These are phyloP conservation scores for Dynastes hyllus DNA, from an alignment of 2,888 invertebrate genomes.

Conservation along the genomic window DNA sequence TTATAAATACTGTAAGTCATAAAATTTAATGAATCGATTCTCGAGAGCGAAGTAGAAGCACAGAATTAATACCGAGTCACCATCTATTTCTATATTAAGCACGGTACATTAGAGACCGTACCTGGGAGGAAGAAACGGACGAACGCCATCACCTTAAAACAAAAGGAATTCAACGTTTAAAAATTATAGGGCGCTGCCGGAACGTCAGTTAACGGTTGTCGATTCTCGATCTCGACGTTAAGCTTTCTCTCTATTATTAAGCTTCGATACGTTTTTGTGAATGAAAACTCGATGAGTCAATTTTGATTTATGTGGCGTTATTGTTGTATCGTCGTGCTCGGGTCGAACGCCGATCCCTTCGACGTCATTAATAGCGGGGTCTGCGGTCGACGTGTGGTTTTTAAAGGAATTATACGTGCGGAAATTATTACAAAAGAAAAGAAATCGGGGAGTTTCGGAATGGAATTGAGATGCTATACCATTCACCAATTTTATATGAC, in stretches of 20 bases:
- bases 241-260: constrained; percentile 42
- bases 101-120: constrained; percentile 39
- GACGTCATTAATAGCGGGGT: constrained; percentile 11
- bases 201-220: constrained; percentile 34
- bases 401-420: background rate
- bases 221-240: constrained; percentile 17
- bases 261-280: constrained; percentile 28
- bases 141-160: constrained; percentile 13
- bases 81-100: constrained; percentile 24
- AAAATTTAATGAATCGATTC: constrained; percentile 39
- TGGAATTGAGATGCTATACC: background rate
- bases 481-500: background rate
- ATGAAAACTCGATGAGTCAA: constrained; percentile 21
- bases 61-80: constrained; percentile 23
- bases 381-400: background rate
- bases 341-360: constrained; percentile 14
- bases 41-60: background rate
- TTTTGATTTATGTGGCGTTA: constrained; percentile 38
- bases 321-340: constrained; percentile 13
- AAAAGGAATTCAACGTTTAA: constrained; percentile 43
- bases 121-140: constrained; percentile 23
- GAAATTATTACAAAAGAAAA: background rate
- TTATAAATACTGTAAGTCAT: constrained; percentile 34
- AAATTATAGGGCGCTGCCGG: constrained; percentile 41
- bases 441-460: background rate